A percentile compares a stretch with the other conserved stretches of the same genome.
Conservation (phyloP, 2,888 invertebrate genomes). For the Tenthredo scrophulariae region DNA sequence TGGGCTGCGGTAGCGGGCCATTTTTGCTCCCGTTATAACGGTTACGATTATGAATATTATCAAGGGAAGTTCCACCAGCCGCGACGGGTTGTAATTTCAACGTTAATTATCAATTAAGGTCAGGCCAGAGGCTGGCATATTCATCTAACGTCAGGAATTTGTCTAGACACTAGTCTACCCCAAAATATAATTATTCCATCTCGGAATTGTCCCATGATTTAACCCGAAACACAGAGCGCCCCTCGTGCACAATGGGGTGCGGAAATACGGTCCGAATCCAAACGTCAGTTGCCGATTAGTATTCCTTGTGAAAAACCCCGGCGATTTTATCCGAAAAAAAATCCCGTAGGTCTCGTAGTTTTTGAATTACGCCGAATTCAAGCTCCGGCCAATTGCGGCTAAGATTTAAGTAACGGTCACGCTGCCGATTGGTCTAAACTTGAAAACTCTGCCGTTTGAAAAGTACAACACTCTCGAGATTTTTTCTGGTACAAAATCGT, state of each 20-base stretch:
- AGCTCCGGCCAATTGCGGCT: neutral
- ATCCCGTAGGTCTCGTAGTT: neutral
- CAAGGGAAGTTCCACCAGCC: slow-evolving; percentile 28
- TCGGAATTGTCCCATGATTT: slow-evolving; percentile 64
- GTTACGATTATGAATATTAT: slow-evolving; percentile 62
- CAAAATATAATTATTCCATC: slow-evolving; percentile 24
- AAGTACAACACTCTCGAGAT: neutral
- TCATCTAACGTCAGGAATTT: slow-evolving; percentile 26
- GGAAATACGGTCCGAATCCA: neutral
- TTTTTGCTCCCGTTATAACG: slow-evolving; percentile 56
- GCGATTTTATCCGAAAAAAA: neutral
- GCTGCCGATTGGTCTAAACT: neutral
- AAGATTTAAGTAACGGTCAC: neutral
- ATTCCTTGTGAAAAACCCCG: neutral
- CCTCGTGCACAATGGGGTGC: neutral
- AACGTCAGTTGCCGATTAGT: neutral
- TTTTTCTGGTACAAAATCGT: neutral
- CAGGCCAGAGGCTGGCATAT: neutral
- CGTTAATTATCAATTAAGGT: slow-evolving; percentile 66
- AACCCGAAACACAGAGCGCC: slow-evolving; percentile 55
- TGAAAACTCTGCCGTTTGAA: neutral
- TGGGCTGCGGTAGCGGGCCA: neutral
- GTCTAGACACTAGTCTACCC: slow-evolving; percentile 34
- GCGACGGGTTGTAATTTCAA: slow-evolving; percentile 49
- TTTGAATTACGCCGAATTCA: neutral